A percentile compares a stretch with the other conserved stretches of the same genome.
Evolutionary conservation across 2,797 vertebrate species (phyloP).

Genomic region (Microhierax caerulescens): DNA sequence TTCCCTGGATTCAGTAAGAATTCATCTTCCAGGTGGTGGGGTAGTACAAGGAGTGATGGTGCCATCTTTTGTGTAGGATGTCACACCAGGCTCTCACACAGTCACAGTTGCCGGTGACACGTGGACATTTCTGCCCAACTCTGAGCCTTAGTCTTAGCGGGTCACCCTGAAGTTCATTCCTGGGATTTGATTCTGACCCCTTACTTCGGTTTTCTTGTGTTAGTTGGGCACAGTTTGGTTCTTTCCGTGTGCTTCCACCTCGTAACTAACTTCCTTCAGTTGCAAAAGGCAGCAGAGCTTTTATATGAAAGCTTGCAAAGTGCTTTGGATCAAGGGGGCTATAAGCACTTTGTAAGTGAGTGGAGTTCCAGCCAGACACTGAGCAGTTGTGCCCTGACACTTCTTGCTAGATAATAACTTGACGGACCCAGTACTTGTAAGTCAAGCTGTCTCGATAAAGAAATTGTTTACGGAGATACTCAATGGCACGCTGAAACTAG

Average conservation of each 20-base stretch:
- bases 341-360: not conserved
- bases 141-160: not conserved
- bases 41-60: not conserved
- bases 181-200: not conserved
- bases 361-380: not conserved
- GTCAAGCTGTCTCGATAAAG: not conserved
- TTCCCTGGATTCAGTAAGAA: not conserved
- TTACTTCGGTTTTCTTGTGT: not conserved
- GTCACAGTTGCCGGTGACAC: fast-evolving
- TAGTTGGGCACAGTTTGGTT: not conserved
- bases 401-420: not conserved
- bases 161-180: not conserved
- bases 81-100: not conserved
- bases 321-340: not conserved
- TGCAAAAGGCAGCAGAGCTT: not conserved
- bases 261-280: not conserved
- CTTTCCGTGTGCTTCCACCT: not conserved
- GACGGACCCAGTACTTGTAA: not conserved
- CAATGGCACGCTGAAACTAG: not conserved
- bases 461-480: not conserved
- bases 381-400: not conserved
- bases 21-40: not conserved
- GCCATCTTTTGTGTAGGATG: conserved; percentile 8
- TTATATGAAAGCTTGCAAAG: not conserved
- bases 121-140: not conserved